Evolutionary conservation across 2,888 invertebrate genomes (phyloP).

Genomic region (Phania funesta): DNA sequence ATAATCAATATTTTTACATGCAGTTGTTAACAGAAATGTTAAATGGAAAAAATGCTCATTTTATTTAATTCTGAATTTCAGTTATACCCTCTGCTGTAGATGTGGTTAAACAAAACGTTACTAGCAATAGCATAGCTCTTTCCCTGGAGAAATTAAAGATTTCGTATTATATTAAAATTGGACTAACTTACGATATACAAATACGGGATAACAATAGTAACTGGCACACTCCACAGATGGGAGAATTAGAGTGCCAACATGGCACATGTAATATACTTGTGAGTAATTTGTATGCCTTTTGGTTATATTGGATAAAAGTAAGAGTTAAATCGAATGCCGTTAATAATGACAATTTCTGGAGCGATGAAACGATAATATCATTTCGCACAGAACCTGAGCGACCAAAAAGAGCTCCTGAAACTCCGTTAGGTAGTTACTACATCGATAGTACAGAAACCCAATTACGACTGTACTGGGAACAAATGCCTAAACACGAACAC

Average conservation of each 20-base stretch:
- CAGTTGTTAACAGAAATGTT: neutral
- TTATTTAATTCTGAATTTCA: constrained; percentile 41
- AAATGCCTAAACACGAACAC: constrained; percentile 84
- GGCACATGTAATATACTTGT: constrained; percentile 37
- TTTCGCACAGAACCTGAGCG: constrained; percentile 82
- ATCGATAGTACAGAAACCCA: constrained; percentile 83
- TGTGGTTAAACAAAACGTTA: constrained; percentile 66
- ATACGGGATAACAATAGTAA: constrained; percentile 49
- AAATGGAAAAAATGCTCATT: neutral
- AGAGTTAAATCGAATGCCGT: constrained; percentile 82
- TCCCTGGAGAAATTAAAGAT: constrained; percentile 68
- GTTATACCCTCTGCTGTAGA: constrained; percentile 71
- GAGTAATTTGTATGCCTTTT: constrained; percentile 48
- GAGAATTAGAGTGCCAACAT: constrained; percentile 81
- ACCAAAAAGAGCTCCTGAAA: constrained; percentile 85
- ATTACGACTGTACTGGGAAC: constrained; percentile 89
- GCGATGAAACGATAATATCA: constrained; percentile 83
- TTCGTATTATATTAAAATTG: constrained; percentile 64
- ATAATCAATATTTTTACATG: no score
- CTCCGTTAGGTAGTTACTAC: constrained; percentile 87
- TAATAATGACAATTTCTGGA: constrained; percentile 85
- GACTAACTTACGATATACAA: constrained; percentile 69
- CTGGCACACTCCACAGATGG: constrained; percentile 83
- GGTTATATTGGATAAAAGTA: constrained; percentile 81
- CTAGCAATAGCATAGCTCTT: constrained; percentile 70